These are phyloP conservation scores for Xestia xanthographa DNA, from an alignment of 2,888 invertebrate species.

Conservation along the genomic window DNA sequence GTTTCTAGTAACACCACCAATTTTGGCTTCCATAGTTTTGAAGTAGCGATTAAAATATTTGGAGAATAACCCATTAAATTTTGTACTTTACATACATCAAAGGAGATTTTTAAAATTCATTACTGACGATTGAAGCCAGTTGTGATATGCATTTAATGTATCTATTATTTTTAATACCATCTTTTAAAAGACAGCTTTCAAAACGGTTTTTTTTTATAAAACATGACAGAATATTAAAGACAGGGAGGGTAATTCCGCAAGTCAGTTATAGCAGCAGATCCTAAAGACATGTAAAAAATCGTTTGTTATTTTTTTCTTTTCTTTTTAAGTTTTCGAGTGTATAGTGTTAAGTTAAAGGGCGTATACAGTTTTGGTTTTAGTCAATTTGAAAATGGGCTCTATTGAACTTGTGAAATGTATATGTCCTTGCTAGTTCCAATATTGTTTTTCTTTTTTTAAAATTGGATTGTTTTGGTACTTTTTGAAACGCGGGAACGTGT, in stretches of 20 bases:
- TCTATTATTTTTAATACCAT: constrained; percentile 62
- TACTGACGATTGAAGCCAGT: constrained; percentile 74
- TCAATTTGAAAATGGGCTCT: constrained; percentile 28
- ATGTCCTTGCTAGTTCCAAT: constrained; percentile 52
- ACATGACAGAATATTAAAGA: constrained; percentile 51
- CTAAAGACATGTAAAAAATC: constrained; percentile 86
- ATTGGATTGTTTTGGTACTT: constrained; percentile 77
- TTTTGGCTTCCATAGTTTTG: constrained; percentile 89
- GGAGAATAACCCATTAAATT: constrained; percentile 72
- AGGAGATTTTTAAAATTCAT: constrained; percentile 55
- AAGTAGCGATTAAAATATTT: constrained; percentile 76
- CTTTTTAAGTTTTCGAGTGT: constrained; percentile 81
- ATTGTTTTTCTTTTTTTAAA: constrained; percentile 67
- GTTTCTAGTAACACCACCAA: constrained; percentile 78
- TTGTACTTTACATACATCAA: constrained; percentile 84
- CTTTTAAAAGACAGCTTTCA: constrained; percentile 75
- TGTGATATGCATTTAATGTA: constrained; percentile 83
- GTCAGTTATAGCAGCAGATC: constrained; percentile 84
- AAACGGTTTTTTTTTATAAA: constrained; percentile 65
- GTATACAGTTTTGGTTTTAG: constrained; percentile 62
- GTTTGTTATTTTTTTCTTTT: constrained; percentile 77
- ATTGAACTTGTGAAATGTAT: constrained; percentile 32
- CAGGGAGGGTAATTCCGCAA: constrained; percentile 61
- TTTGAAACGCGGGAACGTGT: constrained; percentile 75
- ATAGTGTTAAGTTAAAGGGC: constrained; percentile 74